These are phyloP conservation scores for Danio tinwini DNA, from an alignment of 2,797 vertebrate genomes.

Conservation along the genomic window DNA sequence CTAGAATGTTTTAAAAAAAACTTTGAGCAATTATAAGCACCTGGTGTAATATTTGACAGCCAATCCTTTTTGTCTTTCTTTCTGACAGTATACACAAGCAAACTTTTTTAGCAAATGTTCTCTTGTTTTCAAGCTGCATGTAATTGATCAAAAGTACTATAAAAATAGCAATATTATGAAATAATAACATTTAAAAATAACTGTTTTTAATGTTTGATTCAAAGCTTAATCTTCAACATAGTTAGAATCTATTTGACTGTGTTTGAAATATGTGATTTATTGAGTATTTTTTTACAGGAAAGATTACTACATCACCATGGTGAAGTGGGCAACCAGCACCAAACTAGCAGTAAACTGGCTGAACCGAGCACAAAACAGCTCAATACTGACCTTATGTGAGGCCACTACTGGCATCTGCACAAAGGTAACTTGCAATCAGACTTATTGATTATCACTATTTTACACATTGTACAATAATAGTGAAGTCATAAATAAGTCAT, in stretches of 20 bases:
- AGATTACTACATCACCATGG: conserved; percentile 97
- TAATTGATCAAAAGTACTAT: neutral
- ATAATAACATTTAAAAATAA: neutral
- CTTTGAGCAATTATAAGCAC: neutral
- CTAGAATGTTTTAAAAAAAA: neutral
- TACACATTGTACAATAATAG: neutral
- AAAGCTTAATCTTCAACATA: conserved; percentile 3
- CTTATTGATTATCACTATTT: neutral
- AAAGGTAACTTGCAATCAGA: conserved; percentile 79
- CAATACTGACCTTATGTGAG: conserved; percentile 94
- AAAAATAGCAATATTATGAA: neutral
- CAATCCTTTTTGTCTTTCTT: neutral
- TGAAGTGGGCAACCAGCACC: conserved; percentile 97
- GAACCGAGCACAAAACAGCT: conserved; percentile 96
- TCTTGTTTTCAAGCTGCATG: neutral
- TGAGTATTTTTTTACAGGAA: conserved; percentile 70
- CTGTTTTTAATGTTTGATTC: neutral
- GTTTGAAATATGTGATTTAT: neutral
- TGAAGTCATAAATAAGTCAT: neutral
- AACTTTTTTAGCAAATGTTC: too few species aligned
- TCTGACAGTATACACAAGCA: neutral
- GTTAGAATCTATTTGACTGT: neutral
- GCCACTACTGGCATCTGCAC: conserved; percentile 95
- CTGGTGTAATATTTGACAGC: neutral
- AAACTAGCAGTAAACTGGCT: conserved; percentile 98